Evolutionary conservation across 1,140 invertebrate genomes (phyloP), one percentile per base, ranked within the genome.

Genomic region (Apis florea): DNA sequence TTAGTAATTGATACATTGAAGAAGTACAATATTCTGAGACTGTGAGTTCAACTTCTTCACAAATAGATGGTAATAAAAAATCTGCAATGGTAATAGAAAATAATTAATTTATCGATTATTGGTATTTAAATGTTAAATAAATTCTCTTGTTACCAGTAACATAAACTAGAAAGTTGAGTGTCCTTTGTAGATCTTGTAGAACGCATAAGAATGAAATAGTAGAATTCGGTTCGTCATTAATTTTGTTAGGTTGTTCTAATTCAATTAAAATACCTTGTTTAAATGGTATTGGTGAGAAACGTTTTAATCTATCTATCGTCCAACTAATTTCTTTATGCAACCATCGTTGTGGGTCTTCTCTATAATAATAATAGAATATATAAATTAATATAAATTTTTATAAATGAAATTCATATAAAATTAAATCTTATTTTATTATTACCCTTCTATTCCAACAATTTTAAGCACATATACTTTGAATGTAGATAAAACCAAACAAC

Each of bases 401-500:
- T 51, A 17, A 31, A 70, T 26, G 58, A 51, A 67, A 59, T 19
- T 58, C 56, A 47, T 19, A 58, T 19, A 58, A 49, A 72, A 67
- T n/a, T 47, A 40, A 21, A 13, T 67, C n/a, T n/a, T n/a, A 61
- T 64, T 78, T 82, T 54, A 40, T 13, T 67, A 72, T 93, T 93
- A 89, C 93, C 92, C 93, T 85, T 95, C 94, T 15, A 83, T 73
- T 15, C 93, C 93, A 83, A 89, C 92, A 9, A 94, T 93, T 85
- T 93, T 94, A 75, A 95, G 93, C 15, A 95, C 68, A 74, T 95
- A 95, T 73, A 94, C 90, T 82, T 94, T 95, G 5, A 89, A 89
- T 11, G 93, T 95, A 13, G 95, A 95, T 67, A 95, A 89, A 12
- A 95, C 93, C n/a, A 95, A 86, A 58, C 95, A 93, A 10, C 94